Percentiles rank a stretch among this genome's conserved stretches.
Conservation (phyloP, 2,113 vertebrate species). For the Oncorhynchus keta region DNA sequence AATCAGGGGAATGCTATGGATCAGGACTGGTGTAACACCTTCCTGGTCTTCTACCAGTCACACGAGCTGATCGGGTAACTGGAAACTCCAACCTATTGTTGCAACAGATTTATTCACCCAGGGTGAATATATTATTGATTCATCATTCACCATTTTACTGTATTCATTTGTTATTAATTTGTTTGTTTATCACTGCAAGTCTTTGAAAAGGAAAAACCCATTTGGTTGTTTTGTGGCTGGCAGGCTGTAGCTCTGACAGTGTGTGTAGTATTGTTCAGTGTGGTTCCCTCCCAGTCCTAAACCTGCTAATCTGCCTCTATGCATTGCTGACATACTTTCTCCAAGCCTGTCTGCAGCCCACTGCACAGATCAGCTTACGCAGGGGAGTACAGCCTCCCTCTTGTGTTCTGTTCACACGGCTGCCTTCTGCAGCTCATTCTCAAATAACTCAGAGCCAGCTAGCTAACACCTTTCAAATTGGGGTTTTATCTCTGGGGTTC, state of each 20-base stretch:
- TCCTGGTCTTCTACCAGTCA: not conserved
- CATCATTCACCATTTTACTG: not conserved
- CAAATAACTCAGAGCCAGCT: constrained; percentile 10
- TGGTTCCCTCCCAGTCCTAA: constrained; percentile 32
- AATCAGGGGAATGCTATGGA: not conserved
- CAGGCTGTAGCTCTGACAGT: constrained; percentile 1
- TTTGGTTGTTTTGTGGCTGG: not conserved
- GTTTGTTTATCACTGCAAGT: constrained; percentile 1
- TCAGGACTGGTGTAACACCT: not conserved
- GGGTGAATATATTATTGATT: too few relatives aligned
- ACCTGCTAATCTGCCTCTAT: constrained; percentile 44
- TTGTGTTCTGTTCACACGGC: too few relatives aligned
- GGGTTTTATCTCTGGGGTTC: not conserved
- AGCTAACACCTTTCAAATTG: not conserved
- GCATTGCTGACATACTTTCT: constrained; percentile 52
- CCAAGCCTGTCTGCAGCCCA: constrained; percentile 29
- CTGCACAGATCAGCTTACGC: constrained; percentile 52
- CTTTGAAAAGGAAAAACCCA: not conserved
- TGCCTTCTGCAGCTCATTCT: not conserved
- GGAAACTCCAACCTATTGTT: not conserved
- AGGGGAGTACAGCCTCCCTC: constrained; percentile 4
- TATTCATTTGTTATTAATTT: not conserved
- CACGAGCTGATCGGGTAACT: not conserved
- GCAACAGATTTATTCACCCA: not conserved
- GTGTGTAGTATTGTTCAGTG: constrained; percentile 12